A percentile compares a stretch with the other conserved stretches of the same genome.
Evolutionary conservation across 1,140 invertebrate species (phyloP).

Genomic region (Calycopis cecrops): DNA sequence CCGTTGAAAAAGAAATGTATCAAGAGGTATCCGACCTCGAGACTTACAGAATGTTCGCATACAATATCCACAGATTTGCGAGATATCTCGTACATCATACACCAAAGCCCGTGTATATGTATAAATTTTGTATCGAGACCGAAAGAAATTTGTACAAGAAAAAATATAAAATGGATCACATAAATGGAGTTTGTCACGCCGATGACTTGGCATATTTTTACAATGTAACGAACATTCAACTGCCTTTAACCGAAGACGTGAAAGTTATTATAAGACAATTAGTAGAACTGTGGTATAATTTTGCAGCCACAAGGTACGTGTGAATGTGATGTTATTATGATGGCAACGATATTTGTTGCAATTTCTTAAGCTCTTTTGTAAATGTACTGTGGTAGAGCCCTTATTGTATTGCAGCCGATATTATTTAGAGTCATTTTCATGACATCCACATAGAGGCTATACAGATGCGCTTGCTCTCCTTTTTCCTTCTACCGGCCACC

Average conservation of each 20-base stretch:
- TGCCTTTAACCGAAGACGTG: conserved; percentile 48
- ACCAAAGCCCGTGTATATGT: conserved; percentile 45
- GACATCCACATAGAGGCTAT: no score
- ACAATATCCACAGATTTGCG: conserved; percentile 53
- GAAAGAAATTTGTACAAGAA: conserved; percentile 58
- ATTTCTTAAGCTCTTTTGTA: no score
- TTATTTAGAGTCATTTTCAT: no score
- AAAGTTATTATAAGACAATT: conserved; percentile 38
- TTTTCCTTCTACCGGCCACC: no score
- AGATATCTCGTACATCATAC: conserved; percentile 36
- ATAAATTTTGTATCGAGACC: conserved; percentile 54
- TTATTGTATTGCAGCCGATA: no score
- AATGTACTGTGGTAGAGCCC: no score
- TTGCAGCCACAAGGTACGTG: conserved; percentile 54
- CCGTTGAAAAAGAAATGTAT: conserved; percentile 32
- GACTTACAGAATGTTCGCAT: conserved; percentile 49
- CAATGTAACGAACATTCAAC: conserved; percentile 46
- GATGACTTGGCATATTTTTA: conserved; percentile 59
- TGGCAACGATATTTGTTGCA: neutral
- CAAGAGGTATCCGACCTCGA: conserved; percentile 44
- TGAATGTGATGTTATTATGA: no score
- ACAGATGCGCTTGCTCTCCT: no score
- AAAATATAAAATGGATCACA: conserved; percentile 47
- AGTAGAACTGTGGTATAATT: conserved; percentile 52
- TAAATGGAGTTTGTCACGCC: conserved; percentile 59